Base-by-base conservation (phyloP, 2,888 invertebrate species). In the Itoplectis maculator region DNA sequence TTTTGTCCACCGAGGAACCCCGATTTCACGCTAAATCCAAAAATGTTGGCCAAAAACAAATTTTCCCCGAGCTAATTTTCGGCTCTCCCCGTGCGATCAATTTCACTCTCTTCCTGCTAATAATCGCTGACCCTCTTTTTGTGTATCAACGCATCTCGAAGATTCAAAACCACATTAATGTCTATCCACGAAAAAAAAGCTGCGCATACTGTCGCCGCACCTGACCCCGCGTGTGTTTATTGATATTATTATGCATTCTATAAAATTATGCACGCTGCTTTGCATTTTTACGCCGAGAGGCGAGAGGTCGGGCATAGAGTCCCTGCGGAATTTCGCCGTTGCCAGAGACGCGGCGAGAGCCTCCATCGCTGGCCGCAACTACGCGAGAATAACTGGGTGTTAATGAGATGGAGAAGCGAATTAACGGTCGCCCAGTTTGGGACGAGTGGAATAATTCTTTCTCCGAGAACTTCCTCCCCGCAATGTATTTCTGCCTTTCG, bases 241-340 rank as follows among this genome's bases (percentile, higher is more conserved):
- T 87, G 84, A 86, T 86, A 87, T 86, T 84, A 85, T 85, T 86
- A 72, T 81, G 70, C 76, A 69, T 51, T 47, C 65, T 35, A 72
- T 65, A 70, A 76, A 76, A 76, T 76, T 70, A 87, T 86, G 82
- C 85, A 81, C 66, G 66, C 74, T 83, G 73, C 75, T 87, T 88
- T 84, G 84, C 87, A 86, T 87, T 88, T 87, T 81, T 85, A 86
- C 83, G 77, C 69, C 15, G 47, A 40, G 47, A 56, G 61, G 18
- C 49, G 8, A 15, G 49, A 49, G 63, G 42, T 49, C 20, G 20
- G 15, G 47, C 11, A 29, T 20, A 9, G 42, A 45, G 54, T 18
- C n/a, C 29, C 6, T 11, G 45, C 18, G 45, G 54, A 56, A 51
- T 76, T 61, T 73, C 45, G 3, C 63, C 59, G 61, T 66, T 73